A percentile compares a stretch with the other conserved stretches of the same genome.
Conservation (phyloP, 2,797 vertebrate species). For the Takifugu ocellatus region DNA sequence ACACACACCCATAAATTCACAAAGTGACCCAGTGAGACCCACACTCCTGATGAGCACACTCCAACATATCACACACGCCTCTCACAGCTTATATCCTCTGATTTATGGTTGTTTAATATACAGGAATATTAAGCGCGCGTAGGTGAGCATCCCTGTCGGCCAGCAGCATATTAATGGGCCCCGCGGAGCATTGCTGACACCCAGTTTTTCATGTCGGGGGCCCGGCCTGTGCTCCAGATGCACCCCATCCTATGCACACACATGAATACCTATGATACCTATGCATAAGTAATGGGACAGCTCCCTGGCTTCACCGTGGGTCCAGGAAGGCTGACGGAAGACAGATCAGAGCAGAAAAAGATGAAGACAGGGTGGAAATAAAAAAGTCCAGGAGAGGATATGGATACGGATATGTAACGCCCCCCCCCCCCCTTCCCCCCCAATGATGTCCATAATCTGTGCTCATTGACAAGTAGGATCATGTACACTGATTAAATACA, state of each 20-base stretch:
- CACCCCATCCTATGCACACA: constrained; percentile 70
- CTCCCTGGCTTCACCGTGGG: constrained; percentile 43
- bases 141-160: constrained; percentile 75
- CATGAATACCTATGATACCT: constrained; percentile 85
- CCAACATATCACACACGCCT: constrained; percentile 24
- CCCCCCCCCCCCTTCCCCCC: background rate
- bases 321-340: constrained; percentile 62
- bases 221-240: constrained; percentile 67
- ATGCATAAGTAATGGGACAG: constrained; percentile 83
- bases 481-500: constrained; percentile 14
- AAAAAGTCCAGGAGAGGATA: constrained; percentile 36
- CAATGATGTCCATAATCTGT: constrained; percentile 31
- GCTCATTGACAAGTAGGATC: constrained; percentile 1
- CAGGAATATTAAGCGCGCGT: constrained; percentile 79
- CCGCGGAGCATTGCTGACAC: constrained; percentile 75
- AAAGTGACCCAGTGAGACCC: constrained; percentile 38
- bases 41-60: background rate
- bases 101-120: constrained; percentile 85
- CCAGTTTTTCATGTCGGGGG: constrained; percentile 79
- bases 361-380: constrained; percentile 55
- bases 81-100: constrained; percentile 68
- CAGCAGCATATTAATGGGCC: constrained; percentile 75
- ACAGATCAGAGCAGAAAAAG: constrained; percentile 56
- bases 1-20: constrained; percentile 42
- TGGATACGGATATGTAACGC: constrained; percentile 44